A percentile compares a stretch with the other conserved stretches of the same genome.
Evolutionary conservation across 2,113 vertebrate genomes (phyloP).

Genomic region (Isichthys henryi): DNA sequence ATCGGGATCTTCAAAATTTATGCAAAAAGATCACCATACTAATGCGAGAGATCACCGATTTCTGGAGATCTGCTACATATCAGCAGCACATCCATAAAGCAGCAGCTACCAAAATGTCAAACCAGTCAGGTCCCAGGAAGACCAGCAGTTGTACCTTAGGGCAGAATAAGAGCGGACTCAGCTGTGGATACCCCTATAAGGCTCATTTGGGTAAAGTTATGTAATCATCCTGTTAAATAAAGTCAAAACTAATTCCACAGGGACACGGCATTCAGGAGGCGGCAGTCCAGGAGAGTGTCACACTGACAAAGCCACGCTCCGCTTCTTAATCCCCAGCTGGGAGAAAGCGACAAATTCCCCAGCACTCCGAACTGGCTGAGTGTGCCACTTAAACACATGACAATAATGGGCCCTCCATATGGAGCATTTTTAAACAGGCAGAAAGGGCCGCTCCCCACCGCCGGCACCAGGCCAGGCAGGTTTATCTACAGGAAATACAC

Average conservation of each 20-base stretch:
- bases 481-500: background rate
- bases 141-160: background rate
- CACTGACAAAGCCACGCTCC: background rate
- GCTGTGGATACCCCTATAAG: background rate
- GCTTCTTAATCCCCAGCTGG: background rate
- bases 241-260: background rate
- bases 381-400: background rate
- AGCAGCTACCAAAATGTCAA: background rate
- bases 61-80: background rate
- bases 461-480: background rate
- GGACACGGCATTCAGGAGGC: constrained; percentile 11
- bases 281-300: background rate
- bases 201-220: background rate
- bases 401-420: background rate
- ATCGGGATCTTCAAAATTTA: background rate
- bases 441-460: background rate
- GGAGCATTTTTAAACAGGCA: background rate
- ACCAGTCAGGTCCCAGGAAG: background rate
- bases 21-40: background rate
- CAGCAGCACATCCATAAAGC: background rate
- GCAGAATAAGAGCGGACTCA: background rate
- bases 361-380: background rate
- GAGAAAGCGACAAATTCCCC: background rate
- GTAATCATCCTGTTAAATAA: constrained; percentile 7
- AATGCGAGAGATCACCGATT: background rate